Percentiles rank a stretch among this genome's conserved stretches.
These are phyloP conservation scores for Craniophora ligustri DNA, from an alignment of 2,888 invertebrate species.

Conservation along the genomic window DNA sequence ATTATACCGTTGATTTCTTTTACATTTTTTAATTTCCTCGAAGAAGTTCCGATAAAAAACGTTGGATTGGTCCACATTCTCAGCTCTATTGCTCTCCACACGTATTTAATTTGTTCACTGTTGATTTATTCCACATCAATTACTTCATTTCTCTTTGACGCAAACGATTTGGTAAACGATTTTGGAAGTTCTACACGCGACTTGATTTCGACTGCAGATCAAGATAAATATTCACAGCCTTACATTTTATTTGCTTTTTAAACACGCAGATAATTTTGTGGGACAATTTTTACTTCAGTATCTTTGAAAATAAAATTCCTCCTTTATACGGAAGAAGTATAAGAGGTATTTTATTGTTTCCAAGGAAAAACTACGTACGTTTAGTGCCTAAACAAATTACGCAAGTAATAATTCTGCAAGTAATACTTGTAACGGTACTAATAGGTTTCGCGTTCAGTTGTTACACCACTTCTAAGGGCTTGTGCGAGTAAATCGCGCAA, in stretches of 20 bases:
- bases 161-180: constrained; percentile 63
- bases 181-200: constrained; percentile 54
- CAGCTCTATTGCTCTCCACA: constrained; percentile 73
- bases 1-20: constrained; percentile 65
- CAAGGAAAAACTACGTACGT: neutral
- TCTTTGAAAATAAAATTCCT: neutral
- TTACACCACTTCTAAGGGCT: constrained; percentile 54
- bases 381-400: constrained; percentile 15
- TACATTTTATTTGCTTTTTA: constrained; percentile 23
- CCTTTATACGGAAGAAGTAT: neutral
- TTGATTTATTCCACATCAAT: constrained; percentile 79
- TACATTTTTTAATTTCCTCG: constrained; percentile 64
- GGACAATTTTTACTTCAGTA: neutral
- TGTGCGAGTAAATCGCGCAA: constrained; percentile 70
- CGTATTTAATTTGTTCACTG: constrained; percentile 80
- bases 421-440: constrained; percentile 46
- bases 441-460: constrained; percentile 51
- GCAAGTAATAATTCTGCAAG: constrained; percentile 39
- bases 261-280: neutral
- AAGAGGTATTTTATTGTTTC: neutral
- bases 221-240: constrained; percentile 32
- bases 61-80: constrained; percentile 66
- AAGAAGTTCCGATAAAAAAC: constrained; percentile 67
- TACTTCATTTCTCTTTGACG: constrained; percentile 74
- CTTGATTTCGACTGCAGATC: constrained; percentile 42